Evolutionary conservation across 2,888 invertebrate genomes (phyloP).

Genomic region (Eupelmus urozonus): DNA sequence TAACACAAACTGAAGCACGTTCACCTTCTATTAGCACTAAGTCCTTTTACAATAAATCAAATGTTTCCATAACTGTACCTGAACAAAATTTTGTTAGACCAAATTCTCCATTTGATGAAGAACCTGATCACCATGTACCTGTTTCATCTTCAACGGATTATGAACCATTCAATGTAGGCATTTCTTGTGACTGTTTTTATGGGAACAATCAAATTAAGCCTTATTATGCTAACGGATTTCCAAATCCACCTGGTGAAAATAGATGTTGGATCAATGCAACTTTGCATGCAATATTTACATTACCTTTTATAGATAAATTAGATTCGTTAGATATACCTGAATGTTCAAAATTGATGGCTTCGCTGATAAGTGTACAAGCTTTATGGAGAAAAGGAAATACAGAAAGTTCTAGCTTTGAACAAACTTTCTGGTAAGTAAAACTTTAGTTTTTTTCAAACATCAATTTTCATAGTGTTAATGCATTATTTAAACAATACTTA

Average conservation of each 20-base stretch:
- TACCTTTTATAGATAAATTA: conserved; percentile 66
- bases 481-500: conserved; percentile 10
- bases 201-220: conserved; percentile 56
- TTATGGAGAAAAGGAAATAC: conserved; percentile 66
- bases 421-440: conserved; percentile 64
- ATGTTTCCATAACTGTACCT: background rate
- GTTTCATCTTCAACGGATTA: conserved; percentile 40
- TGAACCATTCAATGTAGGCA: conserved; percentile 54
- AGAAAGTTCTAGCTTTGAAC: conserved; percentile 63
- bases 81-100: conserved; percentile 7
- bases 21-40: no score
- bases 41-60: background rate
- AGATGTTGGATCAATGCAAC: conserved; percentile 73
- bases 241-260: conserved; percentile 73
- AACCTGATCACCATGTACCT: conserved; percentile 20
- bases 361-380: conserved; percentile 64
- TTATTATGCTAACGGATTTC: conserved; percentile 69
- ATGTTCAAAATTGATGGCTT: conserved; percentile 65
- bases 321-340: conserved; percentile 60
- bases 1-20: no score
- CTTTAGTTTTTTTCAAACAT: conserved; percentile 1
- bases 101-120: conserved; percentile 36
- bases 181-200: conserved; percentile 50
- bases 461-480: conserved; percentile 24
- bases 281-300: conserved; percentile 69